Conservation (phyloP, 23 tunicate genomes). For the Halocynthia aurantium region DNA sequence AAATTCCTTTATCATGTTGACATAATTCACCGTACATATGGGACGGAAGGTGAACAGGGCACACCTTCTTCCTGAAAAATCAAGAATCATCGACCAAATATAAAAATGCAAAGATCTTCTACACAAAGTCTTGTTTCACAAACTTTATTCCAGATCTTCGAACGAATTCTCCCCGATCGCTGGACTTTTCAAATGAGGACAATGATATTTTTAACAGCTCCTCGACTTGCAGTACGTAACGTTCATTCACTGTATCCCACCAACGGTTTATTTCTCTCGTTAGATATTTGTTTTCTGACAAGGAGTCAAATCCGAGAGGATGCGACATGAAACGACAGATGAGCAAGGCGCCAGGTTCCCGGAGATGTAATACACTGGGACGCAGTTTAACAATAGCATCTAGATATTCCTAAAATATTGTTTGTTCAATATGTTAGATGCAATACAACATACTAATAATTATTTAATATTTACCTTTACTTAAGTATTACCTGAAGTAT, state of each 20-base stretch:
- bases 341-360: conserved; percentile 71
- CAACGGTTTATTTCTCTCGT: conserved; percentile 67
- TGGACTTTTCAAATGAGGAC: conserved; percentile 53
- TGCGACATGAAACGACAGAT: conserved; percentile 75
- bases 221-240: conserved; percentile 71
- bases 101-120: not conserved
- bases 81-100: not conserved
- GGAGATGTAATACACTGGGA: conserved; percentile 69
- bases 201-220: conserved; percentile 68
- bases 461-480: too few species aligned
- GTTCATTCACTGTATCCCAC: conserved; percentile 68
- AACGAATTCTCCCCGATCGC: conserved; percentile 75
- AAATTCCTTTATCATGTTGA: conserved; percentile 46
- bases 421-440: not conserved
- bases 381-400: conserved; percentile 51
- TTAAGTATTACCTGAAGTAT: too few species aligned
- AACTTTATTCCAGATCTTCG: conserved; percentile 63
- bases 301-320: conserved; percentile 76
- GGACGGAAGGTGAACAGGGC: conserved; percentile 74
- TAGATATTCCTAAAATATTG: conserved; percentile 40
- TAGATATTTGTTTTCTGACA: conserved; percentile 55
- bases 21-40: conserved; percentile 89
- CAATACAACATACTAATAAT: not conserved
- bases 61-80: conserved; percentile 37
- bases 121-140: not conserved